Evolutionary conservation across 2,888 invertebrate genomes (phyloP), one percentile per base, ranked within the genome.

Genomic region (Pegoplata infirma): DNA sequence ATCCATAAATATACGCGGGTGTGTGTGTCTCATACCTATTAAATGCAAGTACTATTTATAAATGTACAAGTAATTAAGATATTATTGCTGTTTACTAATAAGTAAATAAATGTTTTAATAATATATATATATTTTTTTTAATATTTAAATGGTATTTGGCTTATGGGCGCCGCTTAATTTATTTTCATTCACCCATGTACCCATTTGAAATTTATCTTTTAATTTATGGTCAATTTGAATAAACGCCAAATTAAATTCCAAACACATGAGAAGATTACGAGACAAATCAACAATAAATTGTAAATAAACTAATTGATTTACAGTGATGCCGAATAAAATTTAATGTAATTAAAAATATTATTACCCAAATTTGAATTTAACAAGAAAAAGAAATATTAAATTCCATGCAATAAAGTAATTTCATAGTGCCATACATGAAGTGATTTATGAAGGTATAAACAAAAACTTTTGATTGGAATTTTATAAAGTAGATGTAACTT

Each of bases 171-270:
- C 71, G 56, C 51, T 46, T 72, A 51, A 64, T 68, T 77, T 77
- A 44, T 44, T 76, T 55, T 47, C 16, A 25, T 71, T 46, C 59
- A 44, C 40, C 44, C 61, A 58, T 73, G 67, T 56, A 63, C 51
- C 67, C 61, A 68, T 49, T 68, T 75, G 28, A 55, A 56, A 75
- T 68, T 49, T 36, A 64, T 51, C 12, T 44, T 16, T 25, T 71
- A 66, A 59, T 71, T 75, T 79, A 79, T 75, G 25, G 40, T 14
- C 66, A 64, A 66, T 79, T 79, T 79, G 74, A 66, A 74, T 61
- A 51, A 71, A 71, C 49, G 75, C 79, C 79, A 79, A 75, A 78
- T 64, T 36, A 32, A 69, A 73, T 79, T 71, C 51, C 61, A 66
- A 71, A 55, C 64, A 79, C 17, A 32, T 32, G 6, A 32, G n/a